Base-by-base conservation (phyloP, 1,140 invertebrate genomes). In the Galendromus occidentalis region DNA sequence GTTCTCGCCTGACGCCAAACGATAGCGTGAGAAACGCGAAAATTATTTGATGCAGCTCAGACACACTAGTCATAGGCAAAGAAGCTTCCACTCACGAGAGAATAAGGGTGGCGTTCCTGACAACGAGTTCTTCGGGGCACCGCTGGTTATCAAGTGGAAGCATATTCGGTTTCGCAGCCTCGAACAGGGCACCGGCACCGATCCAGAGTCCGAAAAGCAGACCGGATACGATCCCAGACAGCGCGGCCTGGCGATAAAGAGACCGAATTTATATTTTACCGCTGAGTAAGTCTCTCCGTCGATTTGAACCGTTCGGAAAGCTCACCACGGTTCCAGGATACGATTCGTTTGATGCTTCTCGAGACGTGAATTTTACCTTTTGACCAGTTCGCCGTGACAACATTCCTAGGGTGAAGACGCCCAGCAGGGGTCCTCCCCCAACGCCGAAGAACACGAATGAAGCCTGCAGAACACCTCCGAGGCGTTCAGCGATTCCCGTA, bases 341-440 rank as follows among this genome's bases (percentile, higher is more conserved):
- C n/a, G n/a, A n/a, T n/a, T n/a, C n/a, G n/a, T n/a, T n/a, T n/a
- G n/a, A n/a, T n/a, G n/a, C n/a, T n/a, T n/a, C n/a, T n/a, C n/a
- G n/a, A n/a, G n/a, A n/a, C n/a, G n/a, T n/a, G n/a, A n/a, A n/a
- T n/a, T 67, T 68, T 73, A 76, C 77, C 65, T 68, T 75, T 74
- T 86, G 76, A 70, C 83, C 85, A 0, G 82, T 80, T 55, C 72
- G 76, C 20, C 80, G 79, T 64, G 79, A 80, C 66, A 84, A 79
- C 83, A 89, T 86, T 66, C 87, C 87, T 1, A 88, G 74, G 0
- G 85, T 83, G 71, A 88, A 88, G n/a, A 88, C 72, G 0, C 83
- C 86, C 18, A 89, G 73, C 25, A 88, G 73, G 1, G 87, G 87
- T 17, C 87, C 87, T 7, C 87, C 86, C 29, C 88, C 79, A 18